phyloP scores from a whole-genome alignment of 2,113 vertebrate genomes.

The Axis porcinus region DNA sequence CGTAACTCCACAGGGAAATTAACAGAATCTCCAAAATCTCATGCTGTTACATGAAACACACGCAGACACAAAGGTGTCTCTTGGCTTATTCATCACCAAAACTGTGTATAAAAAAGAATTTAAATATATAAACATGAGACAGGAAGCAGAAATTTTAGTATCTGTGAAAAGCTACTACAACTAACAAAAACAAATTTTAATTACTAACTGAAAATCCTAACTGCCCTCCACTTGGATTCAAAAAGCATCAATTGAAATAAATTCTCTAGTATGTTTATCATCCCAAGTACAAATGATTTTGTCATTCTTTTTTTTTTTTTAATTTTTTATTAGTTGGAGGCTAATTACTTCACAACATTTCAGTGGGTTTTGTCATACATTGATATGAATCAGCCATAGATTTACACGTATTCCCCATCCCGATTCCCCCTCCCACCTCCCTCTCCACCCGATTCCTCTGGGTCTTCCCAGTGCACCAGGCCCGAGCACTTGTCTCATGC shows the following conservation, averaged over 20 bases:
- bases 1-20: background rate
- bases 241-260: background rate
- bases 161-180: background rate
- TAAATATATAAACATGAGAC: slow-evolving; percentile 14
- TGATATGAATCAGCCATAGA: too few relatives aligned
- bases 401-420: too few relatives aligned
- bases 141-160: slow-evolving; percentile 7
- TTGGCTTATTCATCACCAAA: slow-evolving; percentile 12
- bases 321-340: too few relatives aligned
- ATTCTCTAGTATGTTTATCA: background rate
- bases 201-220: background rate
- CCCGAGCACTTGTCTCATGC: too few relatives aligned
- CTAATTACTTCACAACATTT: too few relatives aligned
- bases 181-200: background rate
- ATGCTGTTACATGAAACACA: background rate
- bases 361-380: too few relatives aligned
- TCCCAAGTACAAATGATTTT: background rate
- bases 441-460: too few relatives aligned
- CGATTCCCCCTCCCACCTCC: too few relatives aligned
- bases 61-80: background rate
- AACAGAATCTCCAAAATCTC: slow-evolving; percentile 7
- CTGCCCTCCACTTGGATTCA: background rate
- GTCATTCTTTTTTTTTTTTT: background rate
- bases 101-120: background rate
- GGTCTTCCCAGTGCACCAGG: too few relatives aligned